These are phyloP conservation scores for Branchinecta lynchi DNA, from an alignment of 1,140 invertebrate species.

Conservation along the genomic window DNA sequence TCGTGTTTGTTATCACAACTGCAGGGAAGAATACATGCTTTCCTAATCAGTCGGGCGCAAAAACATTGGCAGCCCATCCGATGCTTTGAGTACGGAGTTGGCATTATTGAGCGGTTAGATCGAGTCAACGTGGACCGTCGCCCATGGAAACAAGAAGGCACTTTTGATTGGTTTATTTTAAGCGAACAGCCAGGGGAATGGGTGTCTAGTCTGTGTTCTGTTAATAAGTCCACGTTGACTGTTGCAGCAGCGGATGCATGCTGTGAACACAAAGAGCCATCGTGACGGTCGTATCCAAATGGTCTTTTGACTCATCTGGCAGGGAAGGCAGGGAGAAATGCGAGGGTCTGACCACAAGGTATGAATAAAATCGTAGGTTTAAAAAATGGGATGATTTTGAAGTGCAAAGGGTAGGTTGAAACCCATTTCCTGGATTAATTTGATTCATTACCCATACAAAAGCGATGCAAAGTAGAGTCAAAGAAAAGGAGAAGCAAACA, in stretches of 20 bases:
- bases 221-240: slow-evolving; percentile 10
- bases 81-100: not conserved
- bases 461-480: too few relatives aligned
- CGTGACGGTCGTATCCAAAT: not conserved
- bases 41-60: slow-evolving; percentile 11
- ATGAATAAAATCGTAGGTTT: not conserved
- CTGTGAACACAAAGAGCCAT: slow-evolving; percentile 5
- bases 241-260: slow-evolving; percentile 4
- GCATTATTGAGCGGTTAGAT: slow-evolving; percentile 10
- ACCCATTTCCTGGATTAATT: too few relatives aligned
- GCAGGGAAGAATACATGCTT: not conserved
- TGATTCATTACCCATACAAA: too few relatives aligned
- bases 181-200: too few relatives aligned
- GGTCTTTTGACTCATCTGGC: not conserved
- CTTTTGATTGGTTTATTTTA: not conserved
- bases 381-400: slow-evolving; percentile 1
- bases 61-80: slow-evolving; percentile 9
- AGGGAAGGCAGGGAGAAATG: not conserved
- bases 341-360: slow-evolving; percentile 5
- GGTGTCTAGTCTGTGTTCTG: not conserved
- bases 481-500: too few relatives aligned
- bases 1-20: slow-evolving; percentile 11
- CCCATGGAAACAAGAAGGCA: not conserved
- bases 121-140: not conserved
- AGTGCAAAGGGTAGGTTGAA: not conserved